These are phyloP conservation scores for Falco rusticolus DNA, from an alignment of 2,797 vertebrate genomes.

Conservation along the genomic window DNA sequence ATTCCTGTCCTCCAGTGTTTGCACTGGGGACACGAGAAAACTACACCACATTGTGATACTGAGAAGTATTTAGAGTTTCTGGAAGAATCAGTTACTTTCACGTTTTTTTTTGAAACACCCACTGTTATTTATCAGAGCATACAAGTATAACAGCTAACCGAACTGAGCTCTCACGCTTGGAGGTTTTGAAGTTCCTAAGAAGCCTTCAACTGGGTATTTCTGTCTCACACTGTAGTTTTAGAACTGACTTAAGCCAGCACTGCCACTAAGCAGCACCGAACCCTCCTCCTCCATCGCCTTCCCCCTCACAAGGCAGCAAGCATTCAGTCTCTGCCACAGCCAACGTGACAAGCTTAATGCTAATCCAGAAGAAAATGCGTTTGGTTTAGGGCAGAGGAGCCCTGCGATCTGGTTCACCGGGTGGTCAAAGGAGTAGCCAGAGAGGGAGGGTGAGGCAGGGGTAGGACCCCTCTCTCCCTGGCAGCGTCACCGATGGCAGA, in stretches of 20 bases:
- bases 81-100: background rate
- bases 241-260: background rate
- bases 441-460: background rate
- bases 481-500: background rate
- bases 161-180: background rate
- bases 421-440: background rate
- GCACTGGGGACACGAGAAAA: background rate
- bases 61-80: background rate
- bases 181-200: background rate
- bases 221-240: background rate
- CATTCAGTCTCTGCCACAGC: background rate
- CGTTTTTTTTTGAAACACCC: background rate
- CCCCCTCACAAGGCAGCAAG: background rate
- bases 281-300: background rate
- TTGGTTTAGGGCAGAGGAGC: background rate
- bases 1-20: background rate
- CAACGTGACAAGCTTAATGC: accelerated
- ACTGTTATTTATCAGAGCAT: background rate
- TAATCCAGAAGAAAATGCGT: background rate
- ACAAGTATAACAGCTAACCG: background rate
- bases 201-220: background rate
- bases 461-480: background rate
- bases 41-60: background rate
- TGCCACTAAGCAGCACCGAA: background rate
- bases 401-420: background rate